Conservation (phyloP, 2,797 vertebrate genomes). For the Pantherophis vulpinus region DNA sequence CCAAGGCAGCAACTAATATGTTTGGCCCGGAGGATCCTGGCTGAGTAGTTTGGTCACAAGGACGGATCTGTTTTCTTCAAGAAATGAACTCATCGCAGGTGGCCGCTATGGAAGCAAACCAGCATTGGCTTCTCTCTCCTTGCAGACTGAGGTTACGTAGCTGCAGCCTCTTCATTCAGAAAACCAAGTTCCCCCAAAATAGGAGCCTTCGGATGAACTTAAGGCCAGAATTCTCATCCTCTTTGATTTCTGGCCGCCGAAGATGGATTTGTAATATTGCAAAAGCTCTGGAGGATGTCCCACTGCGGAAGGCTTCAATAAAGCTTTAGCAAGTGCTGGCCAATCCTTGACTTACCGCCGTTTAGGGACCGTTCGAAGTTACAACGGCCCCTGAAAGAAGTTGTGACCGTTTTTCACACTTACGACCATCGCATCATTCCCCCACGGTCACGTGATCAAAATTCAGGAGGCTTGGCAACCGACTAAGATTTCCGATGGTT, state of each 20-base stretch:
- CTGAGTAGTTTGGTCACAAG: not conserved
- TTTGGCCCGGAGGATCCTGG: constrained; percentile 6
- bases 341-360: too few species aligned
- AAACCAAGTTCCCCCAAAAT: too few species aligned
- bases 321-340: not conserved
- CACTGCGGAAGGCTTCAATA: not conserved
- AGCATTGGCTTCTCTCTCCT: not conserved
- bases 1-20: not conserved
- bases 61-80: not conserved
- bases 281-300: not conserved
- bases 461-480: too few species aligned
- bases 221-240: not conserved
- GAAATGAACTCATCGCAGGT: not conserved
- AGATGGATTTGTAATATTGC: not conserved
- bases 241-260: not conserved
- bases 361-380: too few species aligned
- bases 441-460: too few species aligned
- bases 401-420: too few species aligned
- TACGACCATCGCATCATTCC: too few species aligned
- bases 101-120: constrained; percentile 2
- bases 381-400: too few species aligned
- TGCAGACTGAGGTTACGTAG: too few species aligned
- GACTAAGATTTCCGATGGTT: too few species aligned
- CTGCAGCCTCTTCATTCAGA: not conserved
- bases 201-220: not conserved